Percentiles rank a stretch among this genome's conserved stretches.
These are phyloP conservation scores for Peribatodes rhomboidaria DNA, from an alignment of 2,888 invertebrate genomes.

Conservation along the genomic window DNA sequence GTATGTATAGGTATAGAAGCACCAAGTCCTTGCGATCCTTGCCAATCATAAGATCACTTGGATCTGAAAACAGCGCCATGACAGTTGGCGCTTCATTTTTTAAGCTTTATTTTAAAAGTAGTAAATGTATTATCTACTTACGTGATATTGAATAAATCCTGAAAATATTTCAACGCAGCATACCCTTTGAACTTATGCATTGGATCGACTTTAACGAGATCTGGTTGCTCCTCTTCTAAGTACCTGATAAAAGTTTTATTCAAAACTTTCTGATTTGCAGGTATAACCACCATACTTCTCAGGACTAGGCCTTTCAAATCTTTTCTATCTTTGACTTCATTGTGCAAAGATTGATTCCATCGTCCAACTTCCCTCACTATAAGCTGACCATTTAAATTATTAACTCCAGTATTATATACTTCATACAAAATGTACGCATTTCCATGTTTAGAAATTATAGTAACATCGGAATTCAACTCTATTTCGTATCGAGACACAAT, in stretches of 20 bases:
- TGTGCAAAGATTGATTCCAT: slow-evolving; percentile 69
- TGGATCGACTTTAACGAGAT: slow-evolving; percentile 85
- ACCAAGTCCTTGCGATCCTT: too few species aligned
- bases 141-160: slow-evolving; percentile 90
- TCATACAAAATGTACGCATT: slow-evolving; percentile 70
- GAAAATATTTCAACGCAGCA: slow-evolving; percentile 83
- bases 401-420: slow-evolving; percentile 85
- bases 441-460: slow-evolving; percentile 58
- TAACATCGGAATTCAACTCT: slow-evolving; percentile 80
- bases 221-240: slow-evolving; percentile 73
- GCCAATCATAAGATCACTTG: too few species aligned
- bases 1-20: too few species aligned
- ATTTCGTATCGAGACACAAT: slow-evolving; percentile 67
- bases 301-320: slow-evolving; percentile 86
- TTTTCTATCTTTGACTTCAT: slow-evolving; percentile 71
- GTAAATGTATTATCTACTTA: slow-evolving; percentile 63
- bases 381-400: slow-evolving; percentile 81
- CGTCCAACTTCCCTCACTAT: slow-evolving; percentile 79
- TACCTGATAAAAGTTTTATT: slow-evolving; percentile 82
- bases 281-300: slow-evolving; percentile 83
- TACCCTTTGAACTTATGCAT: slow-evolving; percentile 89
- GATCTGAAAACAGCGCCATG: too few species aligned
- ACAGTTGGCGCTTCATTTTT: too few species aligned
- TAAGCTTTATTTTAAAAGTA: background rate
- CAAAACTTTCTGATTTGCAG: slow-evolving; percentile 61